Evolutionary conservation across 2,888 invertebrate genomes (phyloP), one percentile per base, ranked within the genome.

Genomic region (Penaeus monodon): DNA sequence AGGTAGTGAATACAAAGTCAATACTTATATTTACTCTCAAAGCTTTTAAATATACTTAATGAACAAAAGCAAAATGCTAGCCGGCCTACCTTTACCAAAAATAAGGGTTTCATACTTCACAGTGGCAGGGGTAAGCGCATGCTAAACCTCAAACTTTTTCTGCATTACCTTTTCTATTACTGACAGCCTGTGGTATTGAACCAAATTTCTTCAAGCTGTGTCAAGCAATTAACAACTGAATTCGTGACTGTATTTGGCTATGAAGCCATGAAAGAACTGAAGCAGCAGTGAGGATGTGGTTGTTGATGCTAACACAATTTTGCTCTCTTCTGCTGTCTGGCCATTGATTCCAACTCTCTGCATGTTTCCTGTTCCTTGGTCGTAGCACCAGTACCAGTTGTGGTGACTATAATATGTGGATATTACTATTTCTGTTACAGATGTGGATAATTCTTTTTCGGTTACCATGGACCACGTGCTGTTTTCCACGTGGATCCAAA

Each of bases 381-480:
- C 94, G 94, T 74, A 93, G 91, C 29, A 93, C 93, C 29, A 94
- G 91, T 44, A 94, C 91, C 22, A 94, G 91, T 81, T 92, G 92
- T 17, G 93, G 92, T n/a, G n/a, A n/a, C n/a, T n/a, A n/a, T n/a
- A n/a, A n/a, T n/a, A n/a, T n/a, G n/a, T n/a, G n/a, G n/a, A n/a
- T n/a, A n/a, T n/a, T n/a, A n/a, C n/a, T n/a, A n/a, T n/a, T n/a
- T n/a, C n/a, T n/a, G n/a, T n/a, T n/a, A n/a, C n/a, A n/a, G n/a
- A n/a, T n/a, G n/a, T n/a, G n/a, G n/a, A n/a, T n/a, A n/a, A n/a
- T n/a, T n/a, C n/a, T n/a, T n/a, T n/a, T n/a, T n/a, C n/a, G n/a
- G n/a, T n/a, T n/a, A n/a, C n/a, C n/a, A n/a, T n/a, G n/a, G n/a
- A n/a, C n/a, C n/a, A n/a, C n/a, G n/a, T n/a, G n/a, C n/a, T n/a